These are phyloP conservation scores for Podargus strigoides DNA, from an alignment of 2,797 vertebrate genomes.

Conservation along the genomic window DNA sequence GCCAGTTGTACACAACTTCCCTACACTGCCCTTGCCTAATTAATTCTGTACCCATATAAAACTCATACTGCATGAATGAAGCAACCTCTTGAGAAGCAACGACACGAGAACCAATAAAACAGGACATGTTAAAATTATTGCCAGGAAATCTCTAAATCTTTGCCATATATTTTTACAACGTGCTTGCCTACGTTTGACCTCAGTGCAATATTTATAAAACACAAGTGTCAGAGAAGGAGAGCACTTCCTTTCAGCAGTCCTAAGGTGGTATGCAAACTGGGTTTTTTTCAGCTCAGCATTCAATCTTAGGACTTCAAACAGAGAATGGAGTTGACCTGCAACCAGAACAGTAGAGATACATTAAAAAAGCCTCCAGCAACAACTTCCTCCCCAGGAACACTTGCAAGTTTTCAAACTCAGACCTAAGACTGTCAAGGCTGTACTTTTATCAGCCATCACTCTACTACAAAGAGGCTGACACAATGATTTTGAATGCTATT, in stretches of 20 bases:
- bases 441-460: neutral
- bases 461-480: neutral
- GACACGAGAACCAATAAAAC: constrained; percentile 41
- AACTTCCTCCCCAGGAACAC: neutral
- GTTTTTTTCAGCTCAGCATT: neutral
- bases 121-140: constrained; percentile 25
- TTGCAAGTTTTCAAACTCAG: neutral
- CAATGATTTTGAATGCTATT: neutral
- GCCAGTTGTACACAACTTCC: neutral
- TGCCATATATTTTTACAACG: neutral
- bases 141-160: constrained; percentile 36
- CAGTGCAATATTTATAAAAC: neutral
- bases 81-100: constrained; percentile 19
- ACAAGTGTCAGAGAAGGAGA: neutral
- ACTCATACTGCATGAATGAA: constrained; percentile 16
- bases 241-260: neutral
- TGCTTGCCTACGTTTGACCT: neutral
- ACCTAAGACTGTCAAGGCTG: neutral
- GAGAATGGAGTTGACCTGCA: neutral
- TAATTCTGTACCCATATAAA: constrained; percentile 42
- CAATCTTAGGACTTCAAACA: neutral
- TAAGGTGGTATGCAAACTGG: neutral
- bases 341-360: neutral
- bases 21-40: neutral
- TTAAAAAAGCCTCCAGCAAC: neutral